Evolutionary conservation across 2,113 vertebrate species (phyloP), one percentile per base, ranked within the genome.

Genomic region (Holacanthus passer): DNA sequence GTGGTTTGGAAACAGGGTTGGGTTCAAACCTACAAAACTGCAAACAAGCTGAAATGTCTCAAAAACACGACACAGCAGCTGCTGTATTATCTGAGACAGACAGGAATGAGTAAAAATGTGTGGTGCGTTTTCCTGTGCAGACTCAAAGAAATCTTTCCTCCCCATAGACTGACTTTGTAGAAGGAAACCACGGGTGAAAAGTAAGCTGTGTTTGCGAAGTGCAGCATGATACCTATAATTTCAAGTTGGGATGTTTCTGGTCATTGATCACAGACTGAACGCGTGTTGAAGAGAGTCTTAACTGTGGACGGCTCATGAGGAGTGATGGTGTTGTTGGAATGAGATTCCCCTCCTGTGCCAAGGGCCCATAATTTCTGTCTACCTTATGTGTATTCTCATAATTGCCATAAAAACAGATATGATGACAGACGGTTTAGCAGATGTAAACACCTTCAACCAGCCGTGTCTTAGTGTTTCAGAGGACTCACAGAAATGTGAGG

Each of bases 221-320:
- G 20, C 24, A n/a, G 75, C 63, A 67, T 4, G 11, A 74, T 73
- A 64, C 48, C 73, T 43, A 13, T 75, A 55, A 84, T 83, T 73
- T 86, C 27, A 73, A 68, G 62, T 43, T 5, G 64, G 14, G 47
- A 41, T 8, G 12, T 6, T 55, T 73, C 13, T 0, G 56, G 4
- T 74, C 55, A 89, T 89, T 22, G 78, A 90, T 89, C 37, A 14
- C 52, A 1, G 77, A 45, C 41, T 39, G 37, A 82, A 77, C 7
- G n/a, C n/a, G 8, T 19, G 47, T 41, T 65, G 39, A 37, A 20
- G 59, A 43, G 47, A 4, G 14, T 75, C 73, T 62, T 32, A 43
- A 58, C 55, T 12, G 58, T 17, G 48, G 29, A 73, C 13, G 17
- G 55, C 24, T 81, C 62, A 47, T 39, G 20, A 70, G 68, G 64